phyloP scores from a whole-genome alignment of 92 coral and sea anemone genomes.

The Muricea muricata region DNA sequence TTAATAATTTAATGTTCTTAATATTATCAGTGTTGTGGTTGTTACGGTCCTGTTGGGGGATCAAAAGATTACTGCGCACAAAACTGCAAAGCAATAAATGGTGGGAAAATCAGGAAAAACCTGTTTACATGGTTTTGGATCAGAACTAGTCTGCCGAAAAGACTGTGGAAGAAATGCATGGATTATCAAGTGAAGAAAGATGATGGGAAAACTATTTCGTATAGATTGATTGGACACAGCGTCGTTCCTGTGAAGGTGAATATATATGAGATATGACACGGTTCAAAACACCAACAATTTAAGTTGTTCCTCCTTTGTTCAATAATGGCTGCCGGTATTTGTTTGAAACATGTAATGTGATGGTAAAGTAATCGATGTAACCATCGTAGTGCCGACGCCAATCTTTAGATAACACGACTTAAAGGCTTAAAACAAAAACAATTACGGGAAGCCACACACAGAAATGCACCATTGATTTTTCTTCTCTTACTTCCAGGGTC shows the following conservation, averaged over 20 bases:
- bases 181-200: background rate
- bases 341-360: no score
- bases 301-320: no score
- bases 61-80: background rate
- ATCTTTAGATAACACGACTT: no score
- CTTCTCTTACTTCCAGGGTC: background rate
- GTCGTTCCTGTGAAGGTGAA: background rate
- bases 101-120: background rate
- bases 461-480: no score
- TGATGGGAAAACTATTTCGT: background rate
- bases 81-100: background rate
- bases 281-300: no score
- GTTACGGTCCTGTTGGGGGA: background rate
- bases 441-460: no score
- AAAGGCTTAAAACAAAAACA: no score
- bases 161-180: background rate
- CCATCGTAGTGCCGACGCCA: no score
- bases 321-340: no score
- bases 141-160: background rate
- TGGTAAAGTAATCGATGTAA: no score
- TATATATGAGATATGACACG: no score
- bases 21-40: slow-evolving; percentile 1
- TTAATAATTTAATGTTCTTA: no score
- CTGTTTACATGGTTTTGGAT: background rate
- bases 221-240: background rate